Percentiles rank a stretch among this genome's conserved stretches.
These are phyloP conservation scores for Ashinkailepas kermadecensis DNA, from an alignment of 2,888 invertebrate genomes.

Conservation along the genomic window DNA sequence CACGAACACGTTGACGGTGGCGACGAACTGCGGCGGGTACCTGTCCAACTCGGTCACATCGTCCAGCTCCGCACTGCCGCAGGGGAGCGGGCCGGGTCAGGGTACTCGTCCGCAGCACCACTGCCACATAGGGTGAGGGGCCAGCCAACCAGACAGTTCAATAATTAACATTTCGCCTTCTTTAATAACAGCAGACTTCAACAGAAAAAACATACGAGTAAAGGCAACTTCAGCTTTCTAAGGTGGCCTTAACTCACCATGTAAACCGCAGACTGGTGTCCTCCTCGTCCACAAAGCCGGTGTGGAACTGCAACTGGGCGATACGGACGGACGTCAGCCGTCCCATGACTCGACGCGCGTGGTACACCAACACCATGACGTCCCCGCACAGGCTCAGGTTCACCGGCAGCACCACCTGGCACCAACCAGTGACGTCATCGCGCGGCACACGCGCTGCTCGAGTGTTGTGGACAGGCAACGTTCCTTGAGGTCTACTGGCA, in stretches of 20 bases:
- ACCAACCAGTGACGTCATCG: too few species aligned
- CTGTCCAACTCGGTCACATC: slow-evolving; percentile 60
- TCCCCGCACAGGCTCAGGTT: slow-evolving; percentile 77
- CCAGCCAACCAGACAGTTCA: too few species aligned
- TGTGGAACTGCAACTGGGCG: slow-evolving; percentile 78
- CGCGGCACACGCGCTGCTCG: background rate
- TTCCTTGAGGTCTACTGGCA: too few species aligned
- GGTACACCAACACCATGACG: slow-evolving; percentile 68
- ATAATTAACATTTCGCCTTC: too few species aligned
- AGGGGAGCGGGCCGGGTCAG: too few species aligned
- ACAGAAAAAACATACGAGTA: too few species aligned
- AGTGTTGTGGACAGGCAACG: too few species aligned
- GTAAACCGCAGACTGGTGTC: slow-evolving; percentile 67
- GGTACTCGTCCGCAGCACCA: too few species aligned
- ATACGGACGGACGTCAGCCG: slow-evolving; percentile 75
- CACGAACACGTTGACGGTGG: slow-evolving; percentile 58
- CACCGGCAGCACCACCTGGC: slow-evolving; percentile 55
- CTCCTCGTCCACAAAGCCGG: slow-evolving; percentile 69
- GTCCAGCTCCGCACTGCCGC: slow-evolving; percentile 56
- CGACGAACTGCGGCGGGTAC: slow-evolving; percentile 55
- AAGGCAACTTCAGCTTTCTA: too few species aligned
- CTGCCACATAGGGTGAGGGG: too few species aligned
- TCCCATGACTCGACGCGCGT: slow-evolving; percentile 77
- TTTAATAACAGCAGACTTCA: too few species aligned
- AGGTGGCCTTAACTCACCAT: slow-evolving; percentile 45